Conservation (phyloP, 2,888 invertebrate genomes). For the Belgica antarctica region DNA sequence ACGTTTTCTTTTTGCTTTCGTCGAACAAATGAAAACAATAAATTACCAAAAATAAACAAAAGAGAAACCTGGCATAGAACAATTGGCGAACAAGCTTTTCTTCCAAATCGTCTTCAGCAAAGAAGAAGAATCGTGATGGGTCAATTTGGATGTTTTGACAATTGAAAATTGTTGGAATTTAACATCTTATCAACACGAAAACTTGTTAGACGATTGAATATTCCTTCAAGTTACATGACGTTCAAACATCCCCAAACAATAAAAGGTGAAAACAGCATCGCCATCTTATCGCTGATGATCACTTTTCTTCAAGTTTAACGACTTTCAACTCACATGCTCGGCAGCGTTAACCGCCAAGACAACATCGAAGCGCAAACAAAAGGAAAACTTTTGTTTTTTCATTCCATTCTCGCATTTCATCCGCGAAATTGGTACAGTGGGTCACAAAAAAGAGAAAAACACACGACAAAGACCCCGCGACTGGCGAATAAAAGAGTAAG, state of each 20-base stretch:
- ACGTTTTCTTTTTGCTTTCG: neutral
- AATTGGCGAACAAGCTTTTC: too few species aligned
- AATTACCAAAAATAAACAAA: too few species aligned
- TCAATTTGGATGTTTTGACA: too few species aligned
- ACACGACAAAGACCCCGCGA: slow-evolving; percentile 17
- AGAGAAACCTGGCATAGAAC: too few species aligned
- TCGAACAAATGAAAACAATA: neutral
- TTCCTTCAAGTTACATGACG: too few species aligned
- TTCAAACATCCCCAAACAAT: too few species aligned
- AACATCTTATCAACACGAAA: too few species aligned
- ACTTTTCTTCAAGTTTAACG: neutral
- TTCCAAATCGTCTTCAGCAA: too few species aligned
- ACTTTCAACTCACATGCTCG: slow-evolving; percentile 14
- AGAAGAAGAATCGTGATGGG: too few species aligned
- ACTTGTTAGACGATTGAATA: too few species aligned
- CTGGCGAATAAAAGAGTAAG: slow-evolving; percentile 2
- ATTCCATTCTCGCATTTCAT: slow-evolving; percentile 12
- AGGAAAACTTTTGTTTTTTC: slow-evolving; percentile 2
- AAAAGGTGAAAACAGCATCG: slow-evolving; percentile 16
- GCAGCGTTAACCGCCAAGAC: neutral
- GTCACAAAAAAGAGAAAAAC: slow-evolving; percentile 34
- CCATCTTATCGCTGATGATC: slow-evolving; percentile 5
- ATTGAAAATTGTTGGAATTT: too few species aligned
- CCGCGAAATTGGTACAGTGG: slow-evolving; percentile 42
- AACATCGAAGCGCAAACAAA: slow-evolving; percentile 2